These are phyloP conservation scores for Archips xylosteana DNA, from an alignment of 2,888 invertebrate genomes.

Conservation along the genomic window DNA sequence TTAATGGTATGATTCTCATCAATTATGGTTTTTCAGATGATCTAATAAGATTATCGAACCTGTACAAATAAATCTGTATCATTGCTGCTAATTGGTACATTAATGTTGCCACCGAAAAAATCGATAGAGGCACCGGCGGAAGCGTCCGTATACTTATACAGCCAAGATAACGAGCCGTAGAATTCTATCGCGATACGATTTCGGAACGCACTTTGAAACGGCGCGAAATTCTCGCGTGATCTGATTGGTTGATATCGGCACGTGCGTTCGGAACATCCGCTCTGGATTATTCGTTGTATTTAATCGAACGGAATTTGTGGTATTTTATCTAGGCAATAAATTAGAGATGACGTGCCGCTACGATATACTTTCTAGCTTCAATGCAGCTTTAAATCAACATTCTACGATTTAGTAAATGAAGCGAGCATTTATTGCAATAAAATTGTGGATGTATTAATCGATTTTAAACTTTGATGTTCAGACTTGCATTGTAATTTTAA, in stretches of 20 bases:
- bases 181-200: conserved; percentile 59
- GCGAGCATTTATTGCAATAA: background rate
- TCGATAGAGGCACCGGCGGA: conserved; percentile 71
- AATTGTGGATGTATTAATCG: background rate
- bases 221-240: conserved; percentile 62
- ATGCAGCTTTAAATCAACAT: conserved; percentile 33
- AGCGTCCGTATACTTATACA: conserved; percentile 58
- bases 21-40: conserved; percentile 49
- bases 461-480: background rate
- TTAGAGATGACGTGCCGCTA: conserved; percentile 37
- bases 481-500: too few relatives aligned
- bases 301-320: conserved; percentile 46
- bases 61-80: conserved; percentile 68
- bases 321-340: conserved; percentile 41
- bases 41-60: conserved; percentile 58
- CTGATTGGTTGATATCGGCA: conserved; percentile 57
- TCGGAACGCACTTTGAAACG: conserved; percentile 61
- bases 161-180: conserved; percentile 58
- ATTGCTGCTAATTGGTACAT: conserved; percentile 69
- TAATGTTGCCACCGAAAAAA: conserved; percentile 50
- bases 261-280: conserved; percentile 64
- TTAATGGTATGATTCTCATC: conserved; percentile 22
- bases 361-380: conserved; percentile 34
- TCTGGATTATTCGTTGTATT: conserved; percentile 50
- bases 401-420: conserved; percentile 15